Evolutionary conservation across 1,140 invertebrate species (phyloP).

Genomic region (Gryon sp.): DNA sequence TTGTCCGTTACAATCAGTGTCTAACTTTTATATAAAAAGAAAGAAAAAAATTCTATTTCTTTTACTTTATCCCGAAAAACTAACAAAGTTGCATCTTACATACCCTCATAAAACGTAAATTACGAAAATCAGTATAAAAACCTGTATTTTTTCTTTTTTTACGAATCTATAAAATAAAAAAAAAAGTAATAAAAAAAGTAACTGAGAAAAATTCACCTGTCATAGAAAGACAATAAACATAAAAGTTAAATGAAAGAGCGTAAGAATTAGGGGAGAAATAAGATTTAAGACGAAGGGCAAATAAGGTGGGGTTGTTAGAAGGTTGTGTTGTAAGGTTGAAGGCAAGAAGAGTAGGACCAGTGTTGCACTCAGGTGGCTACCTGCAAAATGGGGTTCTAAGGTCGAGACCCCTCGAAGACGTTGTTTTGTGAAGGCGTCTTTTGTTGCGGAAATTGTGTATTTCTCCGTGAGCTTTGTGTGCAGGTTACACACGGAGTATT

Average conservation of each 20-base stretch:
- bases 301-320: not conserved
- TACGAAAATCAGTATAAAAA: no score
- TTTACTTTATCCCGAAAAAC: no score
- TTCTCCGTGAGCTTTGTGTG: slow-evolving; percentile 59
- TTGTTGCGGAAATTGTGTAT: slow-evolving; percentile 73
- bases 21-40: no score
- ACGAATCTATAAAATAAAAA: no score
- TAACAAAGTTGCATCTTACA: no score
- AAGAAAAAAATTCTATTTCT: no score
- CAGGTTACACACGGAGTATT: slow-evolving; percentile 53
- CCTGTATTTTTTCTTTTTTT: no score
- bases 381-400: slow-evolving; percentile 66
- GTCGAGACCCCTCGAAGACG: slow-evolving; percentile 64
- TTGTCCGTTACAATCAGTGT: no score
- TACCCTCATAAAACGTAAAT: no score
- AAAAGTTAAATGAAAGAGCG: not conserved
- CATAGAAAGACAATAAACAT: not conserved
- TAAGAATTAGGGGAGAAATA: slow-evolving; percentile 4
- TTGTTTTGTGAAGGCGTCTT: slow-evolving; percentile 65
- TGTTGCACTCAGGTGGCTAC: slow-evolving; percentile 74
- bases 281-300: slow-evolving; percentile 17
- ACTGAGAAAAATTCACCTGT: slow-evolving; percentile 51
- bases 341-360: slow-evolving; percentile 36
- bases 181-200: no score
- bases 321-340: slow-evolving; percentile 7